A percentile compares a stretch with the other conserved stretches of the same genome.
phyloP scores from a whole-genome alignment of 2,888 invertebrate genomes.

The Leucophora obtusa region DNA sequence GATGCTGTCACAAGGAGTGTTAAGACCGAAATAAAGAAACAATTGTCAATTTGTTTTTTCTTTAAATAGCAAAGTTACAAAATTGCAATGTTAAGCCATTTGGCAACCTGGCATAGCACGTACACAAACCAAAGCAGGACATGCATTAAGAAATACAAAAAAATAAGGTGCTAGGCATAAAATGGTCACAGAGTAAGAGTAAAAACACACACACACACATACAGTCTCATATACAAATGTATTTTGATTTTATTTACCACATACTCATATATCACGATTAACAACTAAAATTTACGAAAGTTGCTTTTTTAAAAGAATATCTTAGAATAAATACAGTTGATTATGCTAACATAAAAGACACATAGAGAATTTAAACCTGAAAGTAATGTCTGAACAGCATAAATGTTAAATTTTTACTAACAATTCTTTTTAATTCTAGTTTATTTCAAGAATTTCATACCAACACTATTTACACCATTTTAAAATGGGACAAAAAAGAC shows the following conservation, averaged over 20 bases:
- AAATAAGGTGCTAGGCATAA: slow-evolving; percentile 26
- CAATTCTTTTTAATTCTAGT: slow-evolving; percentile 2
- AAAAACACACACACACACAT: neutral
- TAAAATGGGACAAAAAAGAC: no score
- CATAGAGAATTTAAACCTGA: neutral
- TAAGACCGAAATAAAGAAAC: neutral
- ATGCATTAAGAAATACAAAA: slow-evolving; percentile 24
- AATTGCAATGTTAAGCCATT: slow-evolving; percentile 24
- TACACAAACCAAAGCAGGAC: slow-evolving; percentile 29
- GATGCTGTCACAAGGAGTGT: slow-evolving; percentile 32
- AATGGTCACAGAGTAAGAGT: neutral
- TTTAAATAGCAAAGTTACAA: neutral
- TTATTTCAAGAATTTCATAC: neutral
- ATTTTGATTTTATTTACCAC: neutral
- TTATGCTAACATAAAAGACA: neutral
- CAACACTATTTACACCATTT: no score
- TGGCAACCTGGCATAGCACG: slow-evolving; percentile 36
- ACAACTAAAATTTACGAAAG: neutral
- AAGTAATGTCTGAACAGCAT: neutral
- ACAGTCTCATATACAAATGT: neutral
- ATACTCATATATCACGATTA: neutral
- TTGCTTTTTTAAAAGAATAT: neutral
- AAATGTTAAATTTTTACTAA: neutral
- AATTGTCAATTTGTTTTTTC: neutral
- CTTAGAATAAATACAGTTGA: neutral